Conservation (phyloP, 2,797 vertebrate genomes). For the Kryptopterus vitreolus region DNA sequence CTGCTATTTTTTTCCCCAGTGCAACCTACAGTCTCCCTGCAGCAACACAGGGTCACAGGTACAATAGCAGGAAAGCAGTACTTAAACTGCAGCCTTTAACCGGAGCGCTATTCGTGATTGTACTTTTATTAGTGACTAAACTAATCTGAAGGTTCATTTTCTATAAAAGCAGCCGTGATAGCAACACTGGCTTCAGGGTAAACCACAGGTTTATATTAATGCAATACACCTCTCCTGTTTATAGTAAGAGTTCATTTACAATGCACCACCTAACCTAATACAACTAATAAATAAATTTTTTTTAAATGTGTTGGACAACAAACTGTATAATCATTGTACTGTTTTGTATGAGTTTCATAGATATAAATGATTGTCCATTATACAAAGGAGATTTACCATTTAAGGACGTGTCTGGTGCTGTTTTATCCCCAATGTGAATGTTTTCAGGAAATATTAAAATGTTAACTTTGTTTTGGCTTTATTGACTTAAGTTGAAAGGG, state of each 20-base stretch:
- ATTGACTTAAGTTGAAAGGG: background rate
- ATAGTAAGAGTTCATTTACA: background rate
- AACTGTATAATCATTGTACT: background rate
- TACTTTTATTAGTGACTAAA: background rate
- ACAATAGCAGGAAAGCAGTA: background rate
- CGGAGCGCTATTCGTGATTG: background rate
- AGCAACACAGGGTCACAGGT: background rate
- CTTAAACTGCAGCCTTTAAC: background rate
- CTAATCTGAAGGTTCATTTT: background rate
- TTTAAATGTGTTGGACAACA: background rate
- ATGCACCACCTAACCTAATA: background rate
- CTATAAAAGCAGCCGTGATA: background rate
- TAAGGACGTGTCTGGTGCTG: background rate
- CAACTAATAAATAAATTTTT: background rate
- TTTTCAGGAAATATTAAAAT: background rate
- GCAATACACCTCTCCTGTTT: background rate
- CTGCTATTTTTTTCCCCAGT: background rate
- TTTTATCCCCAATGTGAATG: background rate
- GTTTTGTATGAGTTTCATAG: too few species aligned
- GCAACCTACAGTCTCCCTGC: constrained; percentile 2
- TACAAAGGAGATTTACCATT: background rate
- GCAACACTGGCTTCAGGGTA: background rate
- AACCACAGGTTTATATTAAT: background rate
- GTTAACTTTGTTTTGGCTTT: background rate
- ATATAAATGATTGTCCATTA: too few species aligned